Evolutionary conservation across 2,888 invertebrate species (phyloP).

Genomic region (Cerastis rubricosa): DNA sequence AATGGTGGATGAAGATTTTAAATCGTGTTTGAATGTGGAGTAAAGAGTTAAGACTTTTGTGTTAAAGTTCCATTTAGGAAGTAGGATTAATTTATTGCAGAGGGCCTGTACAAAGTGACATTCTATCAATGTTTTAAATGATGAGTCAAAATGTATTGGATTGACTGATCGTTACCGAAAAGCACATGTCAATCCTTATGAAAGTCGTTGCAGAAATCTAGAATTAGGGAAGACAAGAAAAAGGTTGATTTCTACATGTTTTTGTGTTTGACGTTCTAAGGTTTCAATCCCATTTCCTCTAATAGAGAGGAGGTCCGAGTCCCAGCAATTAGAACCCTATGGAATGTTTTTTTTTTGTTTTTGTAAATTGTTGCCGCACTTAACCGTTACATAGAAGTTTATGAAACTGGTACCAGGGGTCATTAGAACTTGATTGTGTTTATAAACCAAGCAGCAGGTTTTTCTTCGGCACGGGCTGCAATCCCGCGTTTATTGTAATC

Average conservation of each 20-base stretch:
- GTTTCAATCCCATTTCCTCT: neutral
- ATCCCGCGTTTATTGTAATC: neutral
- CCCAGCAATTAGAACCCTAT: neutral
- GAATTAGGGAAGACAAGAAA: neutral
- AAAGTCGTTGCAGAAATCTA: neutral
- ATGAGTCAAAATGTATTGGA: neutral
- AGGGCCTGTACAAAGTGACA: neutral
- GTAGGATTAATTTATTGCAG: neutral
- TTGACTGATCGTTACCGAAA: neutral
- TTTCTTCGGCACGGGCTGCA: neutral
- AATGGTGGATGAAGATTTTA: slow-evolving; percentile 36
- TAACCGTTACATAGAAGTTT: neutral
- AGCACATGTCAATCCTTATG: neutral
- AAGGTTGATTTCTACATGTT: neutral
- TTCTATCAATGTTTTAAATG: neutral
- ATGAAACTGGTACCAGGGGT: no score
- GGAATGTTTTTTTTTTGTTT: neutral
- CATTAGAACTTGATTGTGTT: neutral
- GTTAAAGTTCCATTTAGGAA: neutral
- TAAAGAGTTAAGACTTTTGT: slow-evolving; percentile 17
- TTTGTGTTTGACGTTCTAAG: neutral
- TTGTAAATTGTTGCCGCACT: neutral
- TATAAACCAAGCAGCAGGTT: neutral
- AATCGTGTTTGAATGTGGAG: slow-evolving; percentile 6
- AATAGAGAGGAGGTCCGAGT: neutral